Evolutionary conservation across 2,113 vertebrate species (phyloP).

Genomic region (Agapornis roseicollis): DNA sequence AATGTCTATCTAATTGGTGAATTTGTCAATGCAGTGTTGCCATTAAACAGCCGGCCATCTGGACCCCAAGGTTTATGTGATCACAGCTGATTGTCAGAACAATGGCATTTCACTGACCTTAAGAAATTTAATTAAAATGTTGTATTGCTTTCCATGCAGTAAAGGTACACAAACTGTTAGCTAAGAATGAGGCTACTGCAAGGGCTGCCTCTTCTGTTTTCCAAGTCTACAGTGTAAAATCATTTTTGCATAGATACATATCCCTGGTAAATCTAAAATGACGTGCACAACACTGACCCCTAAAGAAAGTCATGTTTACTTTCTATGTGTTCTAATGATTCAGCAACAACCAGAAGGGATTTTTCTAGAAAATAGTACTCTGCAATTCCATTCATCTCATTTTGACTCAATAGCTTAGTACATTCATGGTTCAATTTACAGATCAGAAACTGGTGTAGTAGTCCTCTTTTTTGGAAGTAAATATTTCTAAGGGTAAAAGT

Average conservation of each 20-base stretch:
- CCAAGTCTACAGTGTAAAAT: background rate
- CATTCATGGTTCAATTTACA: background rate
- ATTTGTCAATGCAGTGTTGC: constrained; percentile 67
- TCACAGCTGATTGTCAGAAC: constrained; percentile 62
- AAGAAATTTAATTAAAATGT: constrained; percentile 70
- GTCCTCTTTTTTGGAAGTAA: background rate
- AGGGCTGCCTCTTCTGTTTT: constrained; percentile 13
- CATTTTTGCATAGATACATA: background rate
- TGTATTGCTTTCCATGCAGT: constrained; percentile 39
- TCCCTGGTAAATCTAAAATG: background rate
- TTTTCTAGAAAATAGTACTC: background rate
- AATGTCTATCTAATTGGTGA: constrained; percentile 73
- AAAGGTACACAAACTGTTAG: constrained; percentile 37
- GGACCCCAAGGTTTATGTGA: constrained; percentile 63
- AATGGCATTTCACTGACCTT: constrained; percentile 69
- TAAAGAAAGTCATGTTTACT: background rate
- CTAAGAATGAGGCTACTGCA: constrained; percentile 22
- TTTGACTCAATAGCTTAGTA: background rate
- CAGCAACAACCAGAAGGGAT: background rate
- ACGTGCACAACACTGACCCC: background rate
- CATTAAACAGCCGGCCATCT: constrained; percentile 66
- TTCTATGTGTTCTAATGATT: background rate
- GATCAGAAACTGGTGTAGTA: background rate
- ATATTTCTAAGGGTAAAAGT: background rate
- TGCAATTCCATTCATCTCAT: background rate